Evolutionary conservation across 2,797 vertebrate genomes (phyloP), one percentile per base, ranked within the genome.

Genomic region (Melanotaenia pygmaea): DNA sequence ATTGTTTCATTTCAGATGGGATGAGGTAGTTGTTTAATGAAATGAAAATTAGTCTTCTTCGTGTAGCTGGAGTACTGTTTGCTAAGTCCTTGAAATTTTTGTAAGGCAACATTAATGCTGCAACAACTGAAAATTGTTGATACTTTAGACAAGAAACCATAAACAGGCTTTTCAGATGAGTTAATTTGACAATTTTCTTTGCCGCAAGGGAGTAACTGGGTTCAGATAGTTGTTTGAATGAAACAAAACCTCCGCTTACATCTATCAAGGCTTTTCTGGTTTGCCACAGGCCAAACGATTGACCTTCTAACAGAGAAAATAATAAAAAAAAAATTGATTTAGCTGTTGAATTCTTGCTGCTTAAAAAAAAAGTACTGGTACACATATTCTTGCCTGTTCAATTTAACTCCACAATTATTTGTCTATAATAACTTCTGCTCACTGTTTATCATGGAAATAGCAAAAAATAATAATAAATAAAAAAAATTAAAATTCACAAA

Each of bases 351-450:
- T n/a, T 45, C n/a, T 7, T 1, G 50, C 11, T 35, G 58, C 22
- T 58, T 28, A 68, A 57, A 43, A 50, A 37, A 50, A 37, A 34
- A 40, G 10, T 28, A 3, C 59, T 38, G 59, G 18, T 50, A 22
- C 28, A 1, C 26, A 54, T 62, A 32, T 50, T 59, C 26, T 37
- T 30, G 4, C 11, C 51, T 24, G 6, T 14, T 74, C 45, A 72
- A 62, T 72, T 77, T 59, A 67, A 54, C 56, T 10, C 50, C 35
- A 45, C 10, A 38, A 28, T 72, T 58, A 80, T 63, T 59, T 20
- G 24, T 40, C 37, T 60, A 56, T 61, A 34, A 53, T 54, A 67
- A 38, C 53, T 12, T 14, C 59, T 18, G 9, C 59, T 62, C 16
- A 35, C 40, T n/a, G 54, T 38, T 26, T 24, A 37, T 26, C 51